Conservation (phyloP, 2,888 invertebrate genomes). For the Pyrgus malvae region DNA sequence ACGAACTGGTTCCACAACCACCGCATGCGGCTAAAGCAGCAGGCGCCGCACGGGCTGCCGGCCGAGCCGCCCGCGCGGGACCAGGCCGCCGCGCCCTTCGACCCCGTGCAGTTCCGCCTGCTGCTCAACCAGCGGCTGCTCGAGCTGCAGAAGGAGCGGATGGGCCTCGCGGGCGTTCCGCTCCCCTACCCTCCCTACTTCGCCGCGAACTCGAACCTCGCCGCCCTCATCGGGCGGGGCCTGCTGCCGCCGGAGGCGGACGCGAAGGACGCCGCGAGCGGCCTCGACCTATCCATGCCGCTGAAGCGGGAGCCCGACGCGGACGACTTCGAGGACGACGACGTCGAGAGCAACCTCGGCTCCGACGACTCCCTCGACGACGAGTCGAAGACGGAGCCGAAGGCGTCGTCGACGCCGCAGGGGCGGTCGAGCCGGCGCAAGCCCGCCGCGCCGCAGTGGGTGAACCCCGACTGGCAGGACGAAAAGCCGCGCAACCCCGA, state of each 20-base stretch:
- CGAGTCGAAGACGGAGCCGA: slow-evolving; percentile 82
- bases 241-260: slow-evolving; percentile 81
- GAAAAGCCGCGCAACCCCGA: slow-evolving; percentile 82
- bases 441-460: slow-evolving; percentile 98
- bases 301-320: slow-evolving; percentile 89
- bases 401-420: slow-evolving; percentile 71
- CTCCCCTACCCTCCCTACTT: slow-evolving; percentile 90
- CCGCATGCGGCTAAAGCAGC: slow-evolving; percentile 97
- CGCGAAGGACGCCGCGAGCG: slow-evolving; percentile 90
- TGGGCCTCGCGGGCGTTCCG: slow-evolving; percentile 89
- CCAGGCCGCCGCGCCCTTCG: slow-evolving; percentile 89
- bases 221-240: slow-evolving; percentile 88
- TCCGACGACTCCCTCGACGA: slow-evolving; percentile 84
- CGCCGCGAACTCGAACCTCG: slow-evolving; percentile 88
- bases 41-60: slow-evolving; percentile 89
- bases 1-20: slow-evolving; percentile 99
- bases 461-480: slow-evolving; percentile 96
- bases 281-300: slow-evolving; percentile 93
- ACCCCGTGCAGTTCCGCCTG: slow-evolving; percentile 95
- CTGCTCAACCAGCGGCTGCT: slow-evolving; percentile 93
- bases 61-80: slow-evolving; percentile 89
- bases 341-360: slow-evolving; percentile 88
- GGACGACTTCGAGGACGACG: slow-evolving; percentile 91
- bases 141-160: slow-evolving; percentile 92
- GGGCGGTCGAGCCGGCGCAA: slow-evolving; percentile 88